phyloP scores from a whole-genome alignment of 2,113 vertebrate species.

The Macrotus californicus region DNA sequence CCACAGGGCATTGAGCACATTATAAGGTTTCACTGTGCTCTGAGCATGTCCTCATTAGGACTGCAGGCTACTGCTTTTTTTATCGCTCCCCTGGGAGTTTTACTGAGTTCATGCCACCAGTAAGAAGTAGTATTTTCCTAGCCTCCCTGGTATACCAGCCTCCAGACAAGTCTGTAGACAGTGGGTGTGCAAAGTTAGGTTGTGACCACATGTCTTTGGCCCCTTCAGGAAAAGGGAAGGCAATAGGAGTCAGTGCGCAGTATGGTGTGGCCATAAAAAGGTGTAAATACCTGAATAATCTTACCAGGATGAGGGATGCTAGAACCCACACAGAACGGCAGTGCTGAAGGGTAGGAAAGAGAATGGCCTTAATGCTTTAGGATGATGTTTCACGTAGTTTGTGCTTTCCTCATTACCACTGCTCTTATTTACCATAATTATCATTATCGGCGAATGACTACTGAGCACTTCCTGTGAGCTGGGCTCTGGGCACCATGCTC shows the following conservation, averaged over 20 bases:
- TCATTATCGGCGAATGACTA: background rate
- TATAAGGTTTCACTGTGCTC: conserved; percentile 78
- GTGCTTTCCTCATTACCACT: background rate
- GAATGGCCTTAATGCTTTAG: background rate
- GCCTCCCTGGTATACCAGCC: conserved; percentile 63
- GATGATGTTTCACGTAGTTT: background rate
- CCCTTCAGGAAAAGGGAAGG: conserved; percentile 34
- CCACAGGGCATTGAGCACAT: conserved; percentile 75
- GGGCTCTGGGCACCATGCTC: background rate
- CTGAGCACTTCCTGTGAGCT: background rate
- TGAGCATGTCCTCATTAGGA: conserved; percentile 79
- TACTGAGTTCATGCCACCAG: conserved; percentile 76
- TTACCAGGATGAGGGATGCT: background rate
- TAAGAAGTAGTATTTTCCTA: conserved; percentile 75
- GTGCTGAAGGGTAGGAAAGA: background rate
- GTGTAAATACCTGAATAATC: conserved; percentile 23
- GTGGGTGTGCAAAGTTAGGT: conserved; percentile 59
- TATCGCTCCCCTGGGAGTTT: conserved; percentile 78
- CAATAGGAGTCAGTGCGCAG: conserved; percentile 63
- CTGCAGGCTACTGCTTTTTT: conserved; percentile 78
- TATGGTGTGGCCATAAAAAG: background rate
- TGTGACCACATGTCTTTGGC: conserved; percentile 65
- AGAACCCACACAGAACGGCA: background rate
- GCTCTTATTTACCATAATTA: background rate
- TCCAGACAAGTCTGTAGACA: conserved; percentile 68